Percentiles rank a stretch among this genome's conserved stretches.
These are phyloP conservation scores for Cavia porcellus DNA, from an alignment of 2,113 vertebrate species.

Conservation along the genomic window DNA sequence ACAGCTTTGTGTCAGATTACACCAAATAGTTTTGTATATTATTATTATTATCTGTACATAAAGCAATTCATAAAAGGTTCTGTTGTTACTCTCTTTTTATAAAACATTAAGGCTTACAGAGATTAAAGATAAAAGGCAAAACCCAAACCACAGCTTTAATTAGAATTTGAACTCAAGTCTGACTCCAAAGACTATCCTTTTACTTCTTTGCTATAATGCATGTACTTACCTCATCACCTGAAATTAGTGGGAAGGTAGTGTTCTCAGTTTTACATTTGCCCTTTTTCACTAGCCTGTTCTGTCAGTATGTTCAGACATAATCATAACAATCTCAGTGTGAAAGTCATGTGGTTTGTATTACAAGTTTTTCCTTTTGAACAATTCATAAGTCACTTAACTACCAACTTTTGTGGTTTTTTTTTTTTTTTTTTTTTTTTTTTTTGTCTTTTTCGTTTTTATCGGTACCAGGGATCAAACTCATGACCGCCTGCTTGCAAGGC, in stretches of 20 bases:
- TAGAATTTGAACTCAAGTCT: background rate
- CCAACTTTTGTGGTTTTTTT: background rate
- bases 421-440: background rate
- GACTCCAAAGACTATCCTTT: conserved; percentile 23
- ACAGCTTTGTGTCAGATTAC: background rate
- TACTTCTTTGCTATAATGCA: background rate
- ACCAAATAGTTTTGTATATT: background rate
- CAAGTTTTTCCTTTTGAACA: background rate
- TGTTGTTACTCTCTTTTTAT: background rate
- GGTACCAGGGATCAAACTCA: too few relatives aligned
- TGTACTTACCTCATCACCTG: background rate
- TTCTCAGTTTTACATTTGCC: conserved; percentile 11
- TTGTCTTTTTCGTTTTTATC: too few relatives aligned
- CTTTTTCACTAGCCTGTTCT: background rate
- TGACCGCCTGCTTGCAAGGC: too few relatives aligned
- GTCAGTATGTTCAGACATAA: background rate
- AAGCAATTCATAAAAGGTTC: conserved; percentile 7
- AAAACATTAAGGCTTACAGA: conserved; percentile 6
- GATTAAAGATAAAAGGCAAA: background rate
- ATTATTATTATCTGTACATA: background rate
- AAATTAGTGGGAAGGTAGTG: conserved; percentile 11
- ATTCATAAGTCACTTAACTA: background rate
- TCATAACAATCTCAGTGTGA: background rate
- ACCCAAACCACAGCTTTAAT: background rate
- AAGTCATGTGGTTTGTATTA: background rate